Evolutionary conservation across 2,797 vertebrate genomes (phyloP), one percentile per base, ranked within the genome.

Genomic region (Trematomus bernacchii): DNA sequence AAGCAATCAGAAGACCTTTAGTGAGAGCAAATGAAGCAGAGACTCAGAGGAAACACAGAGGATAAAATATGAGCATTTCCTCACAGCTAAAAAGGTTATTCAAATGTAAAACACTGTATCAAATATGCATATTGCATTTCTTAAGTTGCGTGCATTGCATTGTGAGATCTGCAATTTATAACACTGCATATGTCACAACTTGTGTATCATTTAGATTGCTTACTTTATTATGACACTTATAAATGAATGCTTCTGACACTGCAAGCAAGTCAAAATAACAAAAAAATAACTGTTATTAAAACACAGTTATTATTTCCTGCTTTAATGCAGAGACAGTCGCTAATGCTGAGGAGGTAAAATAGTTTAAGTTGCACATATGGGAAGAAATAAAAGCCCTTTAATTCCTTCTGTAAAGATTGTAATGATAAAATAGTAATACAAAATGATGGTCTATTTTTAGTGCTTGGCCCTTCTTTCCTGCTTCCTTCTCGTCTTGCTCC

Each of bases 31-130:
- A 65, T 37, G 6, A 50, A 71, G 51, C 8, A 59, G 23, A 48
- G 65, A 57, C 48, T 44, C 44, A 19, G 50, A 19, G 33, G 42
- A 19, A 66, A 18, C n/a, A 64, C 42, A 72, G 12, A 50, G 47
- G 64, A 18, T 57, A 50, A 14, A 42, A 30, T 33, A 51, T 47
- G 58, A 0, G 4, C 15, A 52, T 59, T 44, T 21, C 52, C 2
- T n/a, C 9, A 7, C 3, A 44, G 9, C 2, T 37, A 9, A 9
- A 9, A 37, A 37, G 33, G 33, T 73, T 16, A 23, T 19, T 2
- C 27, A 4, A n/a, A 37, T 9, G 16, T 27, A 1, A 40, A 69
- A 18, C 3, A 59, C n/a, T 21, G 14, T 11, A 33, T 19, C 2
- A 48, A 44, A 72, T 50, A 2, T 51, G 9, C 30, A 10, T 10